phyloP scores from a whole-genome alignment of 1,140 invertebrate genomes.

The Nebria ingens region DNA sequence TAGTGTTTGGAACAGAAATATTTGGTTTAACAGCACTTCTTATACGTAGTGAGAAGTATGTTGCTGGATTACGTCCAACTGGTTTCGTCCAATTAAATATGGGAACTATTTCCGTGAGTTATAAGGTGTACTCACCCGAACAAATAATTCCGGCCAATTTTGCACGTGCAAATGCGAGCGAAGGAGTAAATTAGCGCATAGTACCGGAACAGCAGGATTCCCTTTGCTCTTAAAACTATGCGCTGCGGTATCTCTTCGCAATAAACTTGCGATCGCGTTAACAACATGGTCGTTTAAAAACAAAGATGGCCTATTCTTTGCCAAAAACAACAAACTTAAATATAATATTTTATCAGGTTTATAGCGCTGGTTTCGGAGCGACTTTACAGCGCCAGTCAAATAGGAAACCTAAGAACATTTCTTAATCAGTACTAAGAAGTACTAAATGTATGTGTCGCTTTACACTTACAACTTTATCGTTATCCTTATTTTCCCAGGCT shows the following conservation, averaged over 20 bases:
- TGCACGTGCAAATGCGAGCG: slow-evolving; percentile 66
- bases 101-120: too few relatives aligned
- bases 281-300: slow-evolving; percentile 71
- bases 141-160: slow-evolving; percentile 68
- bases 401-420: slow-evolving; percentile 34
- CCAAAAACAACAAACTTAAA: slow-evolving; percentile 68
- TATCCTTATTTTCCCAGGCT: slow-evolving; percentile 47
- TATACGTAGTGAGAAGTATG: too few relatives aligned
- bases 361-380: slow-evolving; percentile 51
- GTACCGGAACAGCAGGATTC: slow-evolving; percentile 72
- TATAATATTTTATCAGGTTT: slow-evolving; percentile 75
- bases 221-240: slow-evolving; percentile 59
- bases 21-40: too few relatives aligned
- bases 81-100: too few relatives aligned
- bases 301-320: slow-evolving; percentile 66
- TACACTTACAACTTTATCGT: slow-evolving; percentile 48
- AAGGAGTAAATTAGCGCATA: slow-evolving; percentile 78
- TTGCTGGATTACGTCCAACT: too few relatives aligned
- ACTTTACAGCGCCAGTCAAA: slow-evolving; percentile 50
- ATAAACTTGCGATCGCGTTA: slow-evolving; percentile 68
- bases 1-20: slow-evolving; percentile 30
- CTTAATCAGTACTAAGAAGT: slow-evolving; percentile 11
- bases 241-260: slow-evolving; percentile 56
- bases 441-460: slow-evolving; percentile 20
- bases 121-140: slow-evolving; percentile 45